Evolutionary conservation across 2,888 invertebrate species (phyloP).

Genomic region (Alentia gelatinosa): DNA sequence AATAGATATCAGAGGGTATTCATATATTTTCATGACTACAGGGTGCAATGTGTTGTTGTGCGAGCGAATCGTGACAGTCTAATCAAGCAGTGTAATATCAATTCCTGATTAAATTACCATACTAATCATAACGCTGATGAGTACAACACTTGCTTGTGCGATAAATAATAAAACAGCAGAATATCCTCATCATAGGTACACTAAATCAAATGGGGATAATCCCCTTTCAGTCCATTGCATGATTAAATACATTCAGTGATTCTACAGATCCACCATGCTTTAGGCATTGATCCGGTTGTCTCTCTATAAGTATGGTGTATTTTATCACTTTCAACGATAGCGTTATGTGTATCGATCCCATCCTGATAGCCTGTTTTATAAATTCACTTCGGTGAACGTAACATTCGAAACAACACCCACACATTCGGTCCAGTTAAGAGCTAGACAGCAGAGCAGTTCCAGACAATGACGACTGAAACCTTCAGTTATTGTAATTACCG

Average conservation of each 20-base stretch:
- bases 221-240: background rate
- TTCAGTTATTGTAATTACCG: background rate
- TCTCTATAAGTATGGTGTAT: background rate
- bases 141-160: background rate
- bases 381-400: background rate
- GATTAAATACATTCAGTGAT: slow-evolving; percentile 13
- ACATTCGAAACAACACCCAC: background rate
- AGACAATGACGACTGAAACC: background rate
- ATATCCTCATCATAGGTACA: background rate
- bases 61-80: background rate
- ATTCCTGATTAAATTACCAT: background rate
- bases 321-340: background rate
- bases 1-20: too few species aligned
- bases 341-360: background rate
- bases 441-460: background rate
- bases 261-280: background rate
- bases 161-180: background rate
- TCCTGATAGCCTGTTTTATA: background rate
- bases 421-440: background rate
- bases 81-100: background rate
- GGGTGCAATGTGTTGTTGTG: too few species aligned
- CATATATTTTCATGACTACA: too few species aligned
- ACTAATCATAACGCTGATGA: background rate
- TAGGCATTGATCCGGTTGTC: background rate
- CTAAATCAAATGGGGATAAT: slow-evolving; percentile 20